Evolutionary conservation across 2,888 invertebrate genomes (phyloP).

Genomic region (Patella caerulea): DNA sequence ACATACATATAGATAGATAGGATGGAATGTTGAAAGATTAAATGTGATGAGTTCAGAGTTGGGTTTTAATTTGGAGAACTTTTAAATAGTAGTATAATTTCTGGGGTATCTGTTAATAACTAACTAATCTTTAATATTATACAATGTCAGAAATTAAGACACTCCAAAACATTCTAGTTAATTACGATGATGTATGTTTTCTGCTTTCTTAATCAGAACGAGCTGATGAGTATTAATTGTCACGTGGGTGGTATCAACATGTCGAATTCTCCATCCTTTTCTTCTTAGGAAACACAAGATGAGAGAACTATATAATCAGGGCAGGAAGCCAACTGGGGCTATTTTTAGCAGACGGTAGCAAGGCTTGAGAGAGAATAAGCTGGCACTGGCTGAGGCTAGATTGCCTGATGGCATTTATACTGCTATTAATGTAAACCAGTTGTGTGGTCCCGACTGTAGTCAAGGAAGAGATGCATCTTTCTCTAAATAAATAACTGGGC

Average conservation of each 20-base stretch:
- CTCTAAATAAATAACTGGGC: conserved; percentile 25
- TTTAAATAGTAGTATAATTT: too few relatives aligned
- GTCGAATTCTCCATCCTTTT: not conserved
- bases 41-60: too few relatives aligned
- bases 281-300: not conserved
- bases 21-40: too few relatives aligned
- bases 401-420: conserved; percentile 21
- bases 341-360: not conserved
- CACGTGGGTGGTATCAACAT: conserved; percentile 1
- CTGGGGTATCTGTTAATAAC: too few relatives aligned
- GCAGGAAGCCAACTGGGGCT: conserved; percentile 1
- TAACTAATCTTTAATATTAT: too few relatives aligned
- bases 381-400: conserved; percentile 3
- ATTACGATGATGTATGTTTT: not conserved
- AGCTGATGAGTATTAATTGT: conserved; percentile 9
- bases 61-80: too few relatives aligned
- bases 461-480: conserved; percentile 23
- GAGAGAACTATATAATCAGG: not conserved
- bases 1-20: too few relatives aligned
- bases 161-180: too few relatives aligned
- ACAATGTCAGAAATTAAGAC: too few relatives aligned
- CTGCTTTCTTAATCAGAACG: not conserved
- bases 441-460: conserved; percentile 22
- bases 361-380: not conserved
- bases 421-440: conserved; percentile 20